Evolutionary conservation across 2,888 invertebrate genomes (phyloP).

Genomic region (Leptinotarsa tumamoca): DNA sequence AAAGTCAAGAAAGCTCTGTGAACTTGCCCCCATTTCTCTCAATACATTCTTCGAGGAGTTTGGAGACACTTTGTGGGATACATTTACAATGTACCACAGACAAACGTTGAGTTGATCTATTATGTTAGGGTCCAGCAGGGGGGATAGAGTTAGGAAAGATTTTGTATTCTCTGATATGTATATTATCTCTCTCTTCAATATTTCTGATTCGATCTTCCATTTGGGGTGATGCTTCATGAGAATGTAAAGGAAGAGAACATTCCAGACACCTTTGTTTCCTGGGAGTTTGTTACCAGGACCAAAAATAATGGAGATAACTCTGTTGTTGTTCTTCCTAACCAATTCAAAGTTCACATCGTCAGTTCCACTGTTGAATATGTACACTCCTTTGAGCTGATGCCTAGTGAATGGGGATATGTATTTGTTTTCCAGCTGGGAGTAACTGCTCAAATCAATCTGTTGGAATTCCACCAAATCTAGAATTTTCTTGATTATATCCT

Average conservation of each 20-base stretch:
- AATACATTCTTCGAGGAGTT: conserved; percentile 13
- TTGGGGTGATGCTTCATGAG: conserved; percentile 17
- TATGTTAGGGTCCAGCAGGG: conserved; percentile 13
- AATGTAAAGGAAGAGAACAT: conserved; percentile 8
- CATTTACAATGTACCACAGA: conserved; percentile 21
- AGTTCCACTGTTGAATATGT: conserved; percentile 15
- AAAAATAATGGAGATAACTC: conserved; percentile 15
- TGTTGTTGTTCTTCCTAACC: conserved; percentile 19
- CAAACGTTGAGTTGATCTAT: conserved; percentile 19
- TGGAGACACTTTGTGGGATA: conserved; percentile 8
- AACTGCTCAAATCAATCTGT: conserved; percentile 7
- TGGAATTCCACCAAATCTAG: conserved; percentile 16
- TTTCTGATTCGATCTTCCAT: conserved; percentile 12
- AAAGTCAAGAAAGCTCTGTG: conserved; percentile 8
- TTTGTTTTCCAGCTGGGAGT: neutral
- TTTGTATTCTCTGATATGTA: conserved; percentile 1
- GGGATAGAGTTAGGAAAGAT: conserved; percentile 9
- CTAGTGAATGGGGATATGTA: conserved; percentile 17
- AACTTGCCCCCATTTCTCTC: conserved; percentile 16
- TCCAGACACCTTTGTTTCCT: conserved; percentile 27
- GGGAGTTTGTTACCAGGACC: conserved; percentile 16
- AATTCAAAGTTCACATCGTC: conserved; percentile 2
- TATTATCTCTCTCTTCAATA: conserved; percentile 13
- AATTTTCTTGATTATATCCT: conserved; percentile 16
- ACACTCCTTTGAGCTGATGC: conserved; percentile 2